Percentiles rank a stretch among this genome's conserved stretches.
Conservation (phyloP, 2,888 invertebrate species). For the Callyntrura sp. region DNA sequence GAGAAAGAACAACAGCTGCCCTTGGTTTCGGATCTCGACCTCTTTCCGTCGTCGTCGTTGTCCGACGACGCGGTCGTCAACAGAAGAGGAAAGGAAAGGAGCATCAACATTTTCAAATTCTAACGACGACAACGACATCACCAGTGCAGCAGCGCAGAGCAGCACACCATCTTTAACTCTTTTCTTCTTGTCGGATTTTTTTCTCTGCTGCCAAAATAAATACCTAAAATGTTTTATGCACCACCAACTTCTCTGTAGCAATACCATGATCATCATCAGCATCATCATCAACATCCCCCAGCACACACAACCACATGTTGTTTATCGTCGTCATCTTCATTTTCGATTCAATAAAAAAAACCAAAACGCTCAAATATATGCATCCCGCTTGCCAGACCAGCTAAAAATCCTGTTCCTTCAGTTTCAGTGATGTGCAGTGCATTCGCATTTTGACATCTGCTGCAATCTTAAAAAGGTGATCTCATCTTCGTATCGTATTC, state of each 20-base stretch:
- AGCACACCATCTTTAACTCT: background rate
- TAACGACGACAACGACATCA: background rate
- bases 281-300: background rate
- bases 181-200: too few relatives aligned
- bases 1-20: constrained; percentile 53
- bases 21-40: constrained; percentile 77
- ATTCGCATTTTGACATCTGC: constrained; percentile 6
- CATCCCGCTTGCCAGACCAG: background rate
- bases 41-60: background rate
- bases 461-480: background rate
- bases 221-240: background rate
- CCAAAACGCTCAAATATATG: background rate
- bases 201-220: too few relatives aligned
- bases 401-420: constrained; percentile 1
- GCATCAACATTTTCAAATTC: background rate
- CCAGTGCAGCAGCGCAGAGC: background rate
- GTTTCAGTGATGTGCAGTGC: background rate
- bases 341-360: constrained; percentile 16
- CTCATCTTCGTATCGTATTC: constrained; percentile 20
- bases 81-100: background rate
- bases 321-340: background rate
- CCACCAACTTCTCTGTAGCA: background rate
- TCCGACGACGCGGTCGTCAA: background rate
- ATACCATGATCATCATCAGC: background rate
- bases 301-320: constrained; percentile 5